Base-by-base conservation (phyloP, 2,888 invertebrate genomes). In the Miltochrista miniata region DNA sequence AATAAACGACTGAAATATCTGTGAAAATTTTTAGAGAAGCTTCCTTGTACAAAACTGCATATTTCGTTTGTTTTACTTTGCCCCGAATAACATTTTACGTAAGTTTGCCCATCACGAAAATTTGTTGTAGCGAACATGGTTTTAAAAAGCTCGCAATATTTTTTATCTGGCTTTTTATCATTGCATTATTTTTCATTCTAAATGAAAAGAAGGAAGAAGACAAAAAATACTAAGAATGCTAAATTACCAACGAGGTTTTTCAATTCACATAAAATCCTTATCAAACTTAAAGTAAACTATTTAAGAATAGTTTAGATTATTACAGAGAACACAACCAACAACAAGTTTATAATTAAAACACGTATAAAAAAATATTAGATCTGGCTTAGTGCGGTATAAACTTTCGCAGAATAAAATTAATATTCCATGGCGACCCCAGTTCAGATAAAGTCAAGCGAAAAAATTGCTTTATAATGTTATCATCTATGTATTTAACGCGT, bases 401-500 rank as follows among this genome's bases (percentile, higher is more conserved):
- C 31, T 38, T 40, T 30, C 40, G 12, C 45, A 43, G 45, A 51
- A 51, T 38, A 41, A 34, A 51, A 60, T 52, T 55, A 56, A 59
- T 54, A 59, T 56, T 56, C 54, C 38, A 45, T 48, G 13, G 30
- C 18, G 12, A 18, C 37, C n/a, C 14, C 10, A 2, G 38, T 45
- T 31, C 48, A 45, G 44, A 45, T 52, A 54, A 63, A 55, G 12
- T 46, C 34, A 47, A 45, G 37, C 42, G 31, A 49, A 51, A 61
- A 54, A 49, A 39, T 51, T 42, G 51, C 40, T 60, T 62, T 39
- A 56, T 55, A 54, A 64, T 54, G 58, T 64, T 51, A 67, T 58
- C 54, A 56, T 54, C 55, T 68, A 67, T 70, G 65, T 68, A 54
- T 70, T 72, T 74, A 70, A 68, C 72, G 59, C 70, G 70, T 68